Base-by-base conservation (phyloP, 2,888 invertebrate species). In the Limnephilus marmoratus region DNA sequence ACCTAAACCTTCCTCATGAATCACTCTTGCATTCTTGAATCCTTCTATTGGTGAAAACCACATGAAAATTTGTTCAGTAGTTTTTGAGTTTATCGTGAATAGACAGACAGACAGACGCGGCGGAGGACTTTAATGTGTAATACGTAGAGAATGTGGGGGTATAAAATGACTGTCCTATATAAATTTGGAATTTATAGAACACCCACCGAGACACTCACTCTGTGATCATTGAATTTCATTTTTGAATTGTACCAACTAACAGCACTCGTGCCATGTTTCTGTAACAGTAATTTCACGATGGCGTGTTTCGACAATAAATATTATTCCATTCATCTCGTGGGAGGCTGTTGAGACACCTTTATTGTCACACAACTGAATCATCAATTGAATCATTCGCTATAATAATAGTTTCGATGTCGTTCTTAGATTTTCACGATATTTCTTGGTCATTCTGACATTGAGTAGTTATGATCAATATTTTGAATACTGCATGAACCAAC, bases 261-360 rank as follows among this genome's bases (percentile, higher is more conserved):
- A 68, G n/a, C 68, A 68, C 68, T 68, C 9, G 83, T 83, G 49
- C 9, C 31, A 24, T 24, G 31, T 11, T 88, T 34, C 37, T 89
- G 88, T 89, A 34, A 31, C 80, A 37, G 41, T 80, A 37, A 31
- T 89, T 45, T 12, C 68, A 11, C 24, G 45, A 41, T 45, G 80
- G n/a, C 80, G 3, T 86, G 37, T 80, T 89, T 68, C 81, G 34
- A 45, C 45, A 89, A 68, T 68, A 68, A 24, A 24, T 24, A n/a
- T 68, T 9, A 80, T 31, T 80, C n/a, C 37, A 89, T 89, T 37
- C 88, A 68, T n/a, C 88, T 89, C 12, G 88, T 89, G 88, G 88
- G 88, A 81, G 68, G 81, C 34, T 9, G 80, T 89, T 87, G 68
- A 37, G 88, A 89, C 80, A 80, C 80, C 24, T 89, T 12, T 31